Conservation (phyloP, 2,113 vertebrate species). For the Chaetorhynchus papuensis region DNA sequence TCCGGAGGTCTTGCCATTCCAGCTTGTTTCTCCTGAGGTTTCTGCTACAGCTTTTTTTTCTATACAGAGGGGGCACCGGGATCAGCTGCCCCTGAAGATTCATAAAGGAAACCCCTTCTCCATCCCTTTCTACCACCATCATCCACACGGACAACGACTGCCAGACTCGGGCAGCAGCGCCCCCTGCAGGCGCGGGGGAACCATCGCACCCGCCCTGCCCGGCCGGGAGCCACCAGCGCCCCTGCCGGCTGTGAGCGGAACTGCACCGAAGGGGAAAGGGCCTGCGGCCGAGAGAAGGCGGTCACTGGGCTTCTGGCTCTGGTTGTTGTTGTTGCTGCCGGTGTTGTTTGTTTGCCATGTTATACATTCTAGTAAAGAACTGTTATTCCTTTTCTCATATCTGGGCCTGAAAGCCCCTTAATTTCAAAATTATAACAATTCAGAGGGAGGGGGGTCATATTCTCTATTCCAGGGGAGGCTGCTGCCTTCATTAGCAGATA, state of each 20-base stretch:
- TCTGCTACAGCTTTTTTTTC: not conserved
- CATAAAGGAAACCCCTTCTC: not conserved
- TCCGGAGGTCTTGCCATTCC: not conserved
- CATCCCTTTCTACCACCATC: not conserved
- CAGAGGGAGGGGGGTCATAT: not conserved
- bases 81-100: not conserved
- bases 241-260: not conserved
- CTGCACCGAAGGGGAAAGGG: not conserved
- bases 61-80: not conserved
- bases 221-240: not conserved
- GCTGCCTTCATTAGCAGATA: not conserved
- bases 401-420: not conserved
- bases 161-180: not conserved
- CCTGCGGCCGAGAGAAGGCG: not conserved
- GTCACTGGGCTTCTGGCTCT: not conserved
- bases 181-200: not conserved
- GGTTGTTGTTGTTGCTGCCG: too few relatives aligned
- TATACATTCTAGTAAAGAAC: not conserved
- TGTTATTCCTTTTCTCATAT: not conserved
- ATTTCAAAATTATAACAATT: not conserved
- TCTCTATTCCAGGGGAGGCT: not conserved
- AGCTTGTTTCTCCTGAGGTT: not conserved
- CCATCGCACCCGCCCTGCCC: not conserved
- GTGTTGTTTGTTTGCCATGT: not conserved
- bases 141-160: fast-evolving